phyloP scores from a whole-genome alignment of 2,797 vertebrate species.

The Prionace glauca region DNA sequence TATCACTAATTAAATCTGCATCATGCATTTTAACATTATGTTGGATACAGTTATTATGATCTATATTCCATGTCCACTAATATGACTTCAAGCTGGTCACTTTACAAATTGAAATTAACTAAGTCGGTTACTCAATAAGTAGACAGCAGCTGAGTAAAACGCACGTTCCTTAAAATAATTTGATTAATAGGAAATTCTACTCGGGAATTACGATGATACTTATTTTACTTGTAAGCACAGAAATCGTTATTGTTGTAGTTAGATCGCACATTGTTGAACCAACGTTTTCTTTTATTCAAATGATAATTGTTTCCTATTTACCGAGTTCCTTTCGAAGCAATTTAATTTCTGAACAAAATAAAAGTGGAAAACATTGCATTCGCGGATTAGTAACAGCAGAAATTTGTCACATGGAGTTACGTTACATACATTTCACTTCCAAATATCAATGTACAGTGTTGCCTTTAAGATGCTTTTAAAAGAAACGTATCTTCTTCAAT shows the following conservation, averaged over 20 bases:
- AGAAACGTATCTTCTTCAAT: too few species aligned
- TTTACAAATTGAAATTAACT: too few species aligned
- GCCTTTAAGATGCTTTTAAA: too few species aligned
- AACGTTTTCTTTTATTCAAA: too few species aligned
- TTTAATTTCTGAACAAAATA: not conserved
- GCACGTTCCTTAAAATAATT: not conserved
- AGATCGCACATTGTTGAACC: too few species aligned
- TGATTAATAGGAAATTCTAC: not conserved
- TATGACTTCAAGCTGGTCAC: too few species aligned
- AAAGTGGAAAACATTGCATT: not conserved
- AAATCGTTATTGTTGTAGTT: too few species aligned
- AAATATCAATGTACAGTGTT: not conserved
- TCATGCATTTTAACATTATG: too few species aligned
- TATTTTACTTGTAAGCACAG: not conserved
- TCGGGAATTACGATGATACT: not conserved
- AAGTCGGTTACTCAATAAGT: too few species aligned
- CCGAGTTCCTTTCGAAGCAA: not conserved
- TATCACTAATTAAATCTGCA: too few species aligned
- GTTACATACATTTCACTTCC: not conserved
- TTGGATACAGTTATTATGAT: too few species aligned
- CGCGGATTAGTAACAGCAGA: not conserved
- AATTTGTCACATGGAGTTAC: not conserved
- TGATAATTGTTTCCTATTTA: not conserved
- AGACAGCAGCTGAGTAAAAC: not conserved
- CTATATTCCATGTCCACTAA: too few species aligned